A percentile compares a stretch with the other conserved stretches of the same genome.
phyloP scores from a whole-genome alignment of 2,113 vertebrate species.

The Rhagologus leucostigma region DNA sequence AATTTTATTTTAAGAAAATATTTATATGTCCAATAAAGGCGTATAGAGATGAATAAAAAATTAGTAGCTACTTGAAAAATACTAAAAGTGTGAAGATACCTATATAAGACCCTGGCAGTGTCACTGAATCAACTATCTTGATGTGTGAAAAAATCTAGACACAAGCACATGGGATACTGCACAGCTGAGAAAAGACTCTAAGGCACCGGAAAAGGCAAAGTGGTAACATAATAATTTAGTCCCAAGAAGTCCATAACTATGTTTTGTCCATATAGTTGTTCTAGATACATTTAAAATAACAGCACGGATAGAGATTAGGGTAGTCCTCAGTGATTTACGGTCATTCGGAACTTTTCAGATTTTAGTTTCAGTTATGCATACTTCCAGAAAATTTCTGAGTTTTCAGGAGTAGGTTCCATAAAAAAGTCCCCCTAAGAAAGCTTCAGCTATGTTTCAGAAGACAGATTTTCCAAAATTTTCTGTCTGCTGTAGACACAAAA shows the following conservation, averaged over 20 bases:
- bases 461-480: neutral
- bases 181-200: neutral
- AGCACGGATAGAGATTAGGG: fast-evolving
- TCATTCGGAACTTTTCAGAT: neutral
- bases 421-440: fast-evolving
- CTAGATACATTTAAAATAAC: neutral
- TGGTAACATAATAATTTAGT: neutral
- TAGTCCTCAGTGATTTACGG: fast-evolving
- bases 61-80: neutral
- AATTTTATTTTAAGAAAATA: neutral
- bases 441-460: neutral
- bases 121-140: neutral
- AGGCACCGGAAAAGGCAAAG: neutral
- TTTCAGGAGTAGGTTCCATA: neutral
- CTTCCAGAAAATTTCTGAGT: neutral
- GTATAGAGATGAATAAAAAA: neutral
- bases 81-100: neutral
- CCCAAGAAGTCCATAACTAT: neutral
- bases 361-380: neutral
- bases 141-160: neutral
- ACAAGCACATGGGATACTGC: neutral
- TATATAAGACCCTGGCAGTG: neutral
- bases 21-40: neutral
- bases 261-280: neutral
- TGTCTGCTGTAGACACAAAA: neutral